Evolutionary conservation across 2,888 invertebrate species (phyloP).

Genomic region (Rambutsinella grinnellia): DNA sequence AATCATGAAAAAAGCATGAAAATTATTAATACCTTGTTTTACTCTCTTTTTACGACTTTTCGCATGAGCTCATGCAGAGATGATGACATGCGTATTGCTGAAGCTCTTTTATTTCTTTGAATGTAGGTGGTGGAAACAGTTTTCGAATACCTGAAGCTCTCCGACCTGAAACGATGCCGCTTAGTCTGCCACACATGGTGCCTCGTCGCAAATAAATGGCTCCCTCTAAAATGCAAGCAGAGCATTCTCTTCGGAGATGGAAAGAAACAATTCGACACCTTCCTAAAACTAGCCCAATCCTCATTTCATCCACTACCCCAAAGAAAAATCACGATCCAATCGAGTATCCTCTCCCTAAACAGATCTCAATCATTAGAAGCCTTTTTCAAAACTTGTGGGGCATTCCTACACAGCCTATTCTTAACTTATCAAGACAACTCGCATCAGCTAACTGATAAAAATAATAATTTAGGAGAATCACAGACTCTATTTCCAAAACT

Average conservation of each 20-base stretch:
- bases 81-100: constrained; percentile 12
- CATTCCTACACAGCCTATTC: constrained; percentile 37
- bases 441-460: constrained; percentile 20
- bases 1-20: not conserved
- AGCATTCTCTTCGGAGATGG: constrained; percentile 50
- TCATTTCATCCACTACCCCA: constrained; percentile 37
- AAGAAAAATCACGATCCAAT: constrained; percentile 31
- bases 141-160: constrained; percentile 41
- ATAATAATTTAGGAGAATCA: constrained; percentile 25
- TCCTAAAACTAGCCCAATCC: constrained; percentile 30
- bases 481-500: too few relatives aligned
- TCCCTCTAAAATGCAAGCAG: constrained; percentile 30
- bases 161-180: constrained; percentile 46
- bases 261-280: constrained; percentile 38
- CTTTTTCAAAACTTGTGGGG: constrained; percentile 25
- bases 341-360: constrained; percentile 37
- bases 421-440: constrained; percentile 49
- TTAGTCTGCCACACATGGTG: constrained; percentile 51
- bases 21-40: constrained; percentile 1
- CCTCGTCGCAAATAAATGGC: constrained; percentile 16
- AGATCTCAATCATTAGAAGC: constrained; percentile 47
- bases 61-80: not conserved
- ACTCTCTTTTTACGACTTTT: constrained; percentile 15
- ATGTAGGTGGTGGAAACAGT: constrained; percentile 43
- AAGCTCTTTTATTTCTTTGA: not conserved